Evolutionary conservation across 1,140 invertebrate species (phyloP).

Genomic region (Drosophila mayri): DNA sequence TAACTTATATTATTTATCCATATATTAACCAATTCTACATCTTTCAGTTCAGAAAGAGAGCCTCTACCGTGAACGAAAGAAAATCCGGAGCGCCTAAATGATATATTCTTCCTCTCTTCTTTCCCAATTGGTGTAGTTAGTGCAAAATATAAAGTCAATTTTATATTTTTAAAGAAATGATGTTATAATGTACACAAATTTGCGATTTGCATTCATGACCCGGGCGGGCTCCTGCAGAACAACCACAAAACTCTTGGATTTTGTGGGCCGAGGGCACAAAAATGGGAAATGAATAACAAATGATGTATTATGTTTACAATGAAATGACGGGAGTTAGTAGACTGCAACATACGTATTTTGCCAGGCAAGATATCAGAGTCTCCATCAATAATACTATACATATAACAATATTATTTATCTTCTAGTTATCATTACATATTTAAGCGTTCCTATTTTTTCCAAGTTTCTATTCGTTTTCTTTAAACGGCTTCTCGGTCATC

Average conservation of each 20-base stretch:
- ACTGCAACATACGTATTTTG: not conserved
- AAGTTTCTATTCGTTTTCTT: not conserved
- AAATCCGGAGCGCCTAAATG: conserved; percentile 87
- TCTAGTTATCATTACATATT: not conserved
- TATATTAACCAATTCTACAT: not conserved
- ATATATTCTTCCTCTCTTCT: not conserved
- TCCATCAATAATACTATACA: not conserved
- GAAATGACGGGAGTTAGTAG: not conserved
- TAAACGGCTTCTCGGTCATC: conserved; percentile 87
- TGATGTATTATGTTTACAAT: not conserved
- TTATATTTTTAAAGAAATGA: not conserved
- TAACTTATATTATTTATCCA: not conserved
- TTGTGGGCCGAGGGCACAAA: conserved; percentile 4
- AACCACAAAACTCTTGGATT: conserved; percentile 4
- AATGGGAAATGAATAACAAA: conserved; percentile 7
- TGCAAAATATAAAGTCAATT: conserved; percentile 6
- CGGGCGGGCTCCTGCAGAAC: not conserved
- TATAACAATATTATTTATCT: not conserved
- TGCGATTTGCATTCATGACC: not conserved
- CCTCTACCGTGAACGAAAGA: conserved; percentile 89
- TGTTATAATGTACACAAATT: not conserved
- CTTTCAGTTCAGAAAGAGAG: conserved; percentile 88
- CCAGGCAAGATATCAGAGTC: not conserved
- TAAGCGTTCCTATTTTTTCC: not conserved
- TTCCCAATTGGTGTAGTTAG: not conserved